A percentile compares a stretch with the other conserved stretches of the same genome.
phyloP scores from a whole-genome alignment of 2,113 vertebrate genomes.

The Gobius niger region DNA sequence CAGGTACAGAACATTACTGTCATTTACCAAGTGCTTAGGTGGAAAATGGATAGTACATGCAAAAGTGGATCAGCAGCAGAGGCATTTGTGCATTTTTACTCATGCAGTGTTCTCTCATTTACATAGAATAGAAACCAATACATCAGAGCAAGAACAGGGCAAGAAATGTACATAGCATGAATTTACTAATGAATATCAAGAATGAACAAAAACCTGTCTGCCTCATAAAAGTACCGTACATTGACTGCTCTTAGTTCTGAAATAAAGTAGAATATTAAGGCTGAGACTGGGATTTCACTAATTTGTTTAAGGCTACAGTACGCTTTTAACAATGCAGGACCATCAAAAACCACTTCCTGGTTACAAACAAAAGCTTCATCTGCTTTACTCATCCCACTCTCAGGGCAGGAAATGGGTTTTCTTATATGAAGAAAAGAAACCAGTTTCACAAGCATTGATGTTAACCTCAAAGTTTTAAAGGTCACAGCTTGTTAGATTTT shows the following conservation, averaged over 20 bases:
- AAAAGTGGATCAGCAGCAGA: too few relatives aligned
- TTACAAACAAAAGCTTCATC: background rate
- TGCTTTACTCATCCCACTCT: background rate
- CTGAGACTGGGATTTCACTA: background rate
- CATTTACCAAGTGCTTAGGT: too few relatives aligned
- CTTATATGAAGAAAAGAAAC: conserved; percentile 1
- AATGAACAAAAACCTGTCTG: too few relatives aligned
- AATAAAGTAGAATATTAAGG: background rate
- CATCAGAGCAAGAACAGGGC: too few relatives aligned
- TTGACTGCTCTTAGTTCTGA: too few relatives aligned
- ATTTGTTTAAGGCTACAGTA: background rate
- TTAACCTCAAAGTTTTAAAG: conserved; percentile 17
- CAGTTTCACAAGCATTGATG: conserved; percentile 9
- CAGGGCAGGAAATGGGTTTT: conserved; percentile 21
- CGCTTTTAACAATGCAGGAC: background rate
- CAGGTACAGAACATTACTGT: conserved; percentile 59
- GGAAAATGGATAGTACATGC: too few relatives aligned
- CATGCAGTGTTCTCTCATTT: too few relatives aligned
- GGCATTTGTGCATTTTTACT: too few relatives aligned
- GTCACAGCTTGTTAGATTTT: conserved; percentile 1
- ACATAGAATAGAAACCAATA: too few relatives aligned
- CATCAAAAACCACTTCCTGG: conserved; percentile 50
- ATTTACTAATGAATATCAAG: too few relatives aligned
- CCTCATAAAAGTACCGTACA: too few relatives aligned
- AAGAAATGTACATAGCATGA: too few relatives aligned